These are phyloP conservation scores for Brachionus koreanus DNA, from an alignment of 1,140 invertebrate genomes.

Conservation along the genomic window DNA sequence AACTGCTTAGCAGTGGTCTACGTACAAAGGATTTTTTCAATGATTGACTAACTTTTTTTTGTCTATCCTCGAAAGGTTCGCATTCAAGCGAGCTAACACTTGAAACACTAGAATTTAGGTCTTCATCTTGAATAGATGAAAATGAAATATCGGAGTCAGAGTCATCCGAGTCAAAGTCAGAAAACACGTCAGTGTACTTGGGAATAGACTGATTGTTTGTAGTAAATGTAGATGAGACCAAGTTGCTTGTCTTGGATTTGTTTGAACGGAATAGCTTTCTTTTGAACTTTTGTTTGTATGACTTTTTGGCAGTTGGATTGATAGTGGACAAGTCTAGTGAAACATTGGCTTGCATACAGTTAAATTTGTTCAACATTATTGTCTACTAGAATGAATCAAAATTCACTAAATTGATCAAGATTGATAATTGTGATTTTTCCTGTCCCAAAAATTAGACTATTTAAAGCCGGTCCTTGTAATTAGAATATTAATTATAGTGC, in stretches of 20 bases:
- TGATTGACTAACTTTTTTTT: background rate
- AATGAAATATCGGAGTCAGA: constrained; percentile 14
- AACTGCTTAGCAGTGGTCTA: background rate
- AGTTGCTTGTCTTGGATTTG: background rate
- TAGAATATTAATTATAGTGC: constrained; percentile 9
- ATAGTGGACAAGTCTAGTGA: background rate
- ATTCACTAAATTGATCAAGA: constrained; percentile 4
- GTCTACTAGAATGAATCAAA: background rate
- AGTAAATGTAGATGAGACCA: background rate
- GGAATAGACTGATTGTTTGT: background rate
- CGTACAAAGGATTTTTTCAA: background rate
- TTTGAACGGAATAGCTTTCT: background rate
- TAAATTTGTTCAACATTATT: constrained; percentile 27
- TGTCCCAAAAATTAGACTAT: background rate
- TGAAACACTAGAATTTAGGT: constrained; percentile 3
- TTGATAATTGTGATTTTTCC: background rate
- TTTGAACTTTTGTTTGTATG: background rate
- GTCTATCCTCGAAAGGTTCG: background rate
- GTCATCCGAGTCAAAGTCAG: background rate
- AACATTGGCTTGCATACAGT: background rate
- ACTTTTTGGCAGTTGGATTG: background rate
- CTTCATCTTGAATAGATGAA: background rate
- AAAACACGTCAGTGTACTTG: background rate
- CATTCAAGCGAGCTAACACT: constrained; percentile 23
- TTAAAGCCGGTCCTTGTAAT: background rate